phyloP scores from a whole-genome alignment of 2,797 vertebrate genomes.

The Peromyscus aztecus region DNA sequence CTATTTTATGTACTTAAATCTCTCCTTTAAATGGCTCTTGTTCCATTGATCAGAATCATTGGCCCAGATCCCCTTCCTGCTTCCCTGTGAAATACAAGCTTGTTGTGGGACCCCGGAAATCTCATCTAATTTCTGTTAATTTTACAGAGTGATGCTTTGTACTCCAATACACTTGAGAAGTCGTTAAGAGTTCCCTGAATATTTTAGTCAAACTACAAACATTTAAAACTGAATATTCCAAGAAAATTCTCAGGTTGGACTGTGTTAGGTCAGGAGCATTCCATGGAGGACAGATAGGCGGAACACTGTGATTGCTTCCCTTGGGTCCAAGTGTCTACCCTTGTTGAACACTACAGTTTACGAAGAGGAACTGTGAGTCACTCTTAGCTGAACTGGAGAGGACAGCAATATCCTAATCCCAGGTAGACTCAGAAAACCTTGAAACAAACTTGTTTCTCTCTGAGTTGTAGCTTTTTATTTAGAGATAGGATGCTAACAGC shows the following conservation, averaged over 20 bases:
- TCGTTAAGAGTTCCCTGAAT: constrained; percentile 34
- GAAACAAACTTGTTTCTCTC: constrained; percentile 43
- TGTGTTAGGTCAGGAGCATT: neutral
- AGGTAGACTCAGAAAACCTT: neutral
- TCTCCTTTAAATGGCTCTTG: constrained; percentile 76
- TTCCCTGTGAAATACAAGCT: constrained; percentile 69
- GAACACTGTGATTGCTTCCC: neutral
- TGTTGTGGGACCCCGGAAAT: constrained; percentile 32
- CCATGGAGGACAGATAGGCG: neutral
- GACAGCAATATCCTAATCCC: neutral
- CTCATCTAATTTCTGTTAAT: constrained; percentile 66
- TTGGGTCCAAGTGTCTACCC: neutral
- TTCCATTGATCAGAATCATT: constrained; percentile 79
- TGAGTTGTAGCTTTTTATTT: constrained; percentile 47
- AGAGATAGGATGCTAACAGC: constrained; percentile 8
- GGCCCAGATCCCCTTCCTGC: constrained; percentile 70
- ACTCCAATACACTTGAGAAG: neutral
- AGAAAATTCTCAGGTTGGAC: neutral
- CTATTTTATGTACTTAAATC: constrained; percentile 82
- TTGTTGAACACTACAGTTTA: neutral
- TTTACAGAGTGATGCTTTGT: constrained; percentile 46
- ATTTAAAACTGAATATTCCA: constrained; percentile 43
- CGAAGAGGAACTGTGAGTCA: neutral
- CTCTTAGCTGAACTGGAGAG: neutral
- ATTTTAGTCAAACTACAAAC: constrained; percentile 41